Evolutionary conservation across 2,888 invertebrate genomes (phyloP), one percentile per base, ranked within the genome.

Genomic region (Scaptomyza tumidula): DNA sequence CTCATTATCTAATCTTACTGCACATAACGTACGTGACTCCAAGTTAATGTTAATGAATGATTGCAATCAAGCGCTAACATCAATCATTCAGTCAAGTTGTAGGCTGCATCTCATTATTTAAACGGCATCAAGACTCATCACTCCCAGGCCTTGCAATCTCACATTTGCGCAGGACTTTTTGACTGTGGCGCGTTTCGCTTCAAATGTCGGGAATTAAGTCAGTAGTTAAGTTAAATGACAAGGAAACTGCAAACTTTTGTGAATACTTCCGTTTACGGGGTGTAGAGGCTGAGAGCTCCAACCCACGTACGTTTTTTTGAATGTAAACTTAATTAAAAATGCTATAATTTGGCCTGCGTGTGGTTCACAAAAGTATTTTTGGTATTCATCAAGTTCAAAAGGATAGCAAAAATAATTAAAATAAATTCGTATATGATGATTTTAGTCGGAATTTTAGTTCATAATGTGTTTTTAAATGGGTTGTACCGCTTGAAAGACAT

Each of bases 161-260:
- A 7, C 41, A 43, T 24, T 45, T 52, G 57, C n/a, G 13, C 19
- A 67, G 66, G 61, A 68, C 67, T 61, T 71, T 67, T 71, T 59
- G 73, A 24, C 74, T 71, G 39, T 31, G 71, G 39, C 45, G 63
- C 43, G 72, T 53, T 75, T 71, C 67, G 67, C 72, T 55, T 78
- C 75, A 78, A 70, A 73, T 73, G 69, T 68, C 73, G 58, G 81
- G 73, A 78, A 71, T 71, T 80, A 37, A 37, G 37, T 37, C 13
- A 3, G 85, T 84, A 82, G 84, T 83, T 82, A 83, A 83, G 85
- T 83, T 83, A 80, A 83, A 83, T 83, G 85, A 78, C 62, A 73
- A 74, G 80, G 71, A 83, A 83, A 80, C 78, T 84, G 74, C 64
- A 74, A 83, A 82, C 74, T 83, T 84, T 71, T 65, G 69, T 16